Evolutionary conservation across 2,888 invertebrate genomes (phyloP).

Genomic region (Calameuta pallipes): DNA sequence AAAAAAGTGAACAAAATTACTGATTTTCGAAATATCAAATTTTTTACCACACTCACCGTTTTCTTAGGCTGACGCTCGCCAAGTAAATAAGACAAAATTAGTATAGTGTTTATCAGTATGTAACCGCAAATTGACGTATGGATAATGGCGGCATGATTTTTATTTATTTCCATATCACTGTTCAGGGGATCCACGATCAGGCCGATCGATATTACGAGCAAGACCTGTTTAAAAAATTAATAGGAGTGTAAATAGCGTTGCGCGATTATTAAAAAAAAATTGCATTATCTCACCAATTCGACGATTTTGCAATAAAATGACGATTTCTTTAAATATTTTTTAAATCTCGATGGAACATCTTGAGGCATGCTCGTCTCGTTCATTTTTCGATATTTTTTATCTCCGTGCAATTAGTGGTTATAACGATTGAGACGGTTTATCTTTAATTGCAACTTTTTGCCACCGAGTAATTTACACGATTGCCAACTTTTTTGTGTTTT

Average conservation of each 20-base stretch:
- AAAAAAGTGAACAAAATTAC: not conserved
- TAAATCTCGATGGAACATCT: conserved; percentile 34
- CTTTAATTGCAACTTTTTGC: not conserved
- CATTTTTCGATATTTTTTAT: conserved; percentile 31
- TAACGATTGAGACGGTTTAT: not conserved
- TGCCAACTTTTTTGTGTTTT: not conserved
- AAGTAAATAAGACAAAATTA: conserved; percentile 71
- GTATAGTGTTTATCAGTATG: conserved; percentile 73
- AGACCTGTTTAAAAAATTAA: conserved; percentile 65
- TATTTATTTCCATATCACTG: conserved; percentile 63
- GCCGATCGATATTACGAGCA: conserved; percentile 73
- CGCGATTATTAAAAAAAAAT: conserved; percentile 1
- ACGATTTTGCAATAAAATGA: conserved; percentile 67
- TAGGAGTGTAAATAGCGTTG: not conserved
- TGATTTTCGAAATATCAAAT: not conserved
- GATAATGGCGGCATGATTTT: conserved; percentile 73
- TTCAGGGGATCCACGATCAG: conserved; percentile 74
- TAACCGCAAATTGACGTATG: conserved; percentile 76
- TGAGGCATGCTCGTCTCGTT: conserved; percentile 35
- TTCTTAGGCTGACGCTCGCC: conserved; percentile 74
- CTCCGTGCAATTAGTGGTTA: not conserved
- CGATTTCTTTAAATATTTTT: conserved; percentile 42
- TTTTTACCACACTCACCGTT: conserved; percentile 60
- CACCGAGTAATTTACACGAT: not conserved
- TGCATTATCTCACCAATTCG: conserved; percentile 71